Percentiles rank a stretch among this genome's conserved stretches.
Evolutionary conservation across 2,797 vertebrate genomes (phyloP).

Genomic region (Sebastes hubbsi): DNA sequence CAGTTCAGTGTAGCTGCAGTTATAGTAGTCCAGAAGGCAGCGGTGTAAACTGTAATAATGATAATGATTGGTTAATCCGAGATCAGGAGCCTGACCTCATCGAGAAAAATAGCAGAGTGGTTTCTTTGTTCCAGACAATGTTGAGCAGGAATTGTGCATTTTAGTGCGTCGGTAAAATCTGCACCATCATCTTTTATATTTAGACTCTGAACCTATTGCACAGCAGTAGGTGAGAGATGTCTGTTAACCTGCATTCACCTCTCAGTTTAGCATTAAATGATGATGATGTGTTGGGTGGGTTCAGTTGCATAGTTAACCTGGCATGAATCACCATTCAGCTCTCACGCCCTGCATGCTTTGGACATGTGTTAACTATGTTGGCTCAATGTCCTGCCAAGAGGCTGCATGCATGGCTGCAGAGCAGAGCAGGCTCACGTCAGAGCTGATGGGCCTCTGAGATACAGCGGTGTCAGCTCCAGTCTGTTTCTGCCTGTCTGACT

Average conservation of each 20-base stretch:
- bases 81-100: constrained; percentile 27
- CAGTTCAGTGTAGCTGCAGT: constrained; percentile 21
- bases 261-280: constrained; percentile 34
- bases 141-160: background rate
- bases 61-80: constrained; percentile 33
- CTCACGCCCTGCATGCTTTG: constrained; percentile 56
- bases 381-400: constrained; percentile 58
- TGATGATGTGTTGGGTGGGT: constrained; percentile 51
- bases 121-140: constrained; percentile 13
- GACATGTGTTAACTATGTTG: constrained; percentile 58
- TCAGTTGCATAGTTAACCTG: constrained; percentile 37
- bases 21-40: background rate
- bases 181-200: background rate
- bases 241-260: constrained; percentile 39
- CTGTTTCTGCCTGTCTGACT: constrained; percentile 42
- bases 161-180: background rate
- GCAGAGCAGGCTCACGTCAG: constrained; percentile 64
- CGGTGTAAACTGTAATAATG: constrained; percentile 43
- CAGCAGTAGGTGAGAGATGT: constrained; percentile 9
- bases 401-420: constrained; percentile 73
- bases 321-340: constrained; percentile 51
- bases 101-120: constrained; percentile 6
- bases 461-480: constrained; percentile 42
- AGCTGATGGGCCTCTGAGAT: constrained; percentile 55
- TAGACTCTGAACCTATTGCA: background rate